Base-by-base conservation (phyloP, 1,140 invertebrate species). In the Diploscapter pachys region DNA sequence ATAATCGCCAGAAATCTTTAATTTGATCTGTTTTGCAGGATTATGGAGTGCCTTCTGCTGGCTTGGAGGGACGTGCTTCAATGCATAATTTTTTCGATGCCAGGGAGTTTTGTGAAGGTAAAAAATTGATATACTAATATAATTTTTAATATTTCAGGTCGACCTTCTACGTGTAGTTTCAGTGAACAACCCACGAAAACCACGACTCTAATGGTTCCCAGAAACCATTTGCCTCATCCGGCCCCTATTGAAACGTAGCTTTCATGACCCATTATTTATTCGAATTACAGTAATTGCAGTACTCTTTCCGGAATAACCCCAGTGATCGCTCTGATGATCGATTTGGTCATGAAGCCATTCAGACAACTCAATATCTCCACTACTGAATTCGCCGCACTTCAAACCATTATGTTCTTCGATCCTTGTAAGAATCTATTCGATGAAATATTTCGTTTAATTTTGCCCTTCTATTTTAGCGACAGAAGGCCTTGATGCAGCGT, bases 391-490 rank as follows among this genome's bases (percentile, higher is more conserved):
- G 83, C 83, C 5, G 71, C 82, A 6, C 82, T 84, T 52, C 83
- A 84, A 69, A 82, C 83, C 1, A 84, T 84, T 55, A 84, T 85
- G 81, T 85, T 84, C 71, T 84, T 84, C 71, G 83, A 84, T 80
- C 83, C 83, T 55, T 80, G 82, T 83, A 63, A 61, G 49, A 31
- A 65, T 64, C 63, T 64, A 48, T 2, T 64, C 51, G 8, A 2
- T 2, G 8, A 64, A 64, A 64, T 50, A 64, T 62, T 51, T 9
- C 49, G 11, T 63, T 77, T 1, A n/a, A 71, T 31, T 6, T 50
- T 5, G 0, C 75, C 8, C 9, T 8, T 76, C 31, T 77, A 48
- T 50, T 83, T 76, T 50, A 82, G 83, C 85, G 59, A 85, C 83
- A 5, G 83, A 85, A 72, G 81, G 84, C 13, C 65, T 85, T 4